Conservation (phyloP, 2,797 vertebrate species). For the Tachyglossus aculeatus region DNA sequence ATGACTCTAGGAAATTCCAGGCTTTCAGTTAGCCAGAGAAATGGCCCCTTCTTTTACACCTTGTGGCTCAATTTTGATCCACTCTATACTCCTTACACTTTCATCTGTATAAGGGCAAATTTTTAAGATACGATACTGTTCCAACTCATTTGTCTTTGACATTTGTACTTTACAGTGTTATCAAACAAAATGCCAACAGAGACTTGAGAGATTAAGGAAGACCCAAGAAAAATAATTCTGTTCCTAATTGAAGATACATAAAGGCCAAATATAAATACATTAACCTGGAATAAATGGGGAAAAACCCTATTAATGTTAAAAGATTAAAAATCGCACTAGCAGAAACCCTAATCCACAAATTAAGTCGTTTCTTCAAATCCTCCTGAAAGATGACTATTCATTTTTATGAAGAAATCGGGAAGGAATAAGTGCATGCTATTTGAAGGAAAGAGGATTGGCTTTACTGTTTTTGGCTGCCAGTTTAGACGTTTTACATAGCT, state of each 20-base stretch:
- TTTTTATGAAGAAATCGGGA: conserved; percentile 29
- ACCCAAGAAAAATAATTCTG: conserved; percentile 7
- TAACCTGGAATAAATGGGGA: conserved; percentile 62
- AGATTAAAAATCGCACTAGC: conserved; percentile 48
- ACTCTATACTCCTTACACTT: not conserved
- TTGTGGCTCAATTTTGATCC: not conserved
- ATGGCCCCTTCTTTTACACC: not conserved
- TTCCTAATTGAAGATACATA: conserved; percentile 34
- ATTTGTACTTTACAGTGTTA: conserved; percentile 63
- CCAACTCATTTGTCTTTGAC: conserved; percentile 53
- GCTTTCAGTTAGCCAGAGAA: conserved; percentile 3
- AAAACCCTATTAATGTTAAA: conserved; percentile 53
- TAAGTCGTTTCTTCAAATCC: not conserved
- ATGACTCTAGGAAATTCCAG: too few species aligned
- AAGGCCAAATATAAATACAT: conserved; percentile 63
- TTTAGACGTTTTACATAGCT: not conserved
- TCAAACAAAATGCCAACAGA: conserved; percentile 47
- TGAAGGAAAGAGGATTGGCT: too few species aligned
- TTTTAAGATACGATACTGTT: conserved; percentile 57
- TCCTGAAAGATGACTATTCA: conserved; percentile 22
- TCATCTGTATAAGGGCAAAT: conserved; percentile 47
- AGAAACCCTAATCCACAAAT: conserved; percentile 5
- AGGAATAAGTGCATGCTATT: too few species aligned
- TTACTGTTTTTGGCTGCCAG: not conserved
- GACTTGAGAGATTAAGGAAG: conserved; percentile 29